phyloP scores from a whole-genome alignment of 2,797 vertebrate species.

The Pristis pectinata region DNA sequence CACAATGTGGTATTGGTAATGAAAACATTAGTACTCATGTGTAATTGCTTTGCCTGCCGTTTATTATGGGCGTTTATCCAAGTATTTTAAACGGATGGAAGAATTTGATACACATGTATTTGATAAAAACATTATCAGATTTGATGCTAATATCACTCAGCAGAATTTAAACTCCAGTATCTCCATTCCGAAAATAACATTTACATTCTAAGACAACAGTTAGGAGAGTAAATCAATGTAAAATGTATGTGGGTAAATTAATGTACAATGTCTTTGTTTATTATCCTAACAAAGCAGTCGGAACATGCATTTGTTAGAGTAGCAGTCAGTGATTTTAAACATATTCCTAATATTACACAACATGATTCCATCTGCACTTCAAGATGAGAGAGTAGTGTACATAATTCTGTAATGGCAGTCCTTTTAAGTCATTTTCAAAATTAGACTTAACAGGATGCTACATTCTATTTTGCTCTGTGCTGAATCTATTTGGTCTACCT shows the following conservation, averaged over 20 bases:
- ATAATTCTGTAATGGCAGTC: neutral
- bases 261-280: neutral
- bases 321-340: neutral
- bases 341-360: neutral
- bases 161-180: neutral
- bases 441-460: neutral
- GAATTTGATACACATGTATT: neutral
- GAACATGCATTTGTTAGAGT: neutral
- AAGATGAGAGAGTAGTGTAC: neutral
- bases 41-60: neutral
- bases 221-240: neutral
- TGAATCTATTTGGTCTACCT: constrained; percentile 10
- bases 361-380: neutral
- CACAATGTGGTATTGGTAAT: neutral
- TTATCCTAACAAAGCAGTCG: neutral
- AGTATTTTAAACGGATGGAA: neutral
- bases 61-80: neutral
- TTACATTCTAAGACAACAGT: neutral
- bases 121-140: neutral
- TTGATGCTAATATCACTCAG: neutral
- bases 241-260: neutral
- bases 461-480: neutral
- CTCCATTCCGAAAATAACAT: neutral
- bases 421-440: neutral
- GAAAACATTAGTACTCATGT: neutral